Conservation (phyloP, 2,113 vertebrate species). For the Bos indicus region DNA sequence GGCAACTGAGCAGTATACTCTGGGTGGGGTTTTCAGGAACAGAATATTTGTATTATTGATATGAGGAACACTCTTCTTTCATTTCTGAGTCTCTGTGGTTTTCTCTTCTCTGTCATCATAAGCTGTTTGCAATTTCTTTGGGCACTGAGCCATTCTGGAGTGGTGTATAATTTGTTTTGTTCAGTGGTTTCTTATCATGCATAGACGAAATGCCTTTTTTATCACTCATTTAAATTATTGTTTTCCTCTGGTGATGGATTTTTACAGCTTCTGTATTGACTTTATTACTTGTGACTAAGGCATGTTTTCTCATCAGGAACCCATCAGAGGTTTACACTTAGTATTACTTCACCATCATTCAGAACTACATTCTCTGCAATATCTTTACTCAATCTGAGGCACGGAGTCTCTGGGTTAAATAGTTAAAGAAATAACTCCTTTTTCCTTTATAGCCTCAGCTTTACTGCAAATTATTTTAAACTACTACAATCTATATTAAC, state of each 20-base stretch:
- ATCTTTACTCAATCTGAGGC: neutral
- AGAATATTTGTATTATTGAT: neutral
- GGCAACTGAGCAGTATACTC: neutral
- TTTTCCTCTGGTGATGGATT: constrained; percentile 72
- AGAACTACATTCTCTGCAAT: constrained; percentile 11
- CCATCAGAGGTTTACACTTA: constrained; percentile 40
- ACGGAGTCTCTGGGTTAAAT: constrained; percentile 27
- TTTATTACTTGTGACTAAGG: constrained; percentile 66
- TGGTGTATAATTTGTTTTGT: constrained; percentile 67
- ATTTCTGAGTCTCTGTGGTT: constrained; percentile 25
- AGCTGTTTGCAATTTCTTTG: constrained; percentile 56
- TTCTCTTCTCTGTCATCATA: constrained; percentile 51
- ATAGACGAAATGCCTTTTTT: constrained; percentile 69
- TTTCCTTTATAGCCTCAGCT: neutral
- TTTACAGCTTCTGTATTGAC: constrained; percentile 70
- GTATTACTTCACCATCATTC: constrained; percentile 51
- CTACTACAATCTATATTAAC: constrained; percentile 35
- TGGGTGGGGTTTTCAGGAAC: neutral
- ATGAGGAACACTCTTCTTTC: neutral
- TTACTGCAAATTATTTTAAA: constrained; percentile 19
- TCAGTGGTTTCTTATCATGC: constrained; percentile 69
- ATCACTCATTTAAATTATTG: constrained; percentile 76
- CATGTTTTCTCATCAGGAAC: constrained; percentile 50
- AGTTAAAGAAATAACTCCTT: neutral
- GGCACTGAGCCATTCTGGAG: constrained; percentile 59